A percentile compares a stretch with the other conserved stretches of the same genome.
phyloP scores from a whole-genome alignment of 2,888 invertebrate species.

The Latrodectus hesperus region DNA sequence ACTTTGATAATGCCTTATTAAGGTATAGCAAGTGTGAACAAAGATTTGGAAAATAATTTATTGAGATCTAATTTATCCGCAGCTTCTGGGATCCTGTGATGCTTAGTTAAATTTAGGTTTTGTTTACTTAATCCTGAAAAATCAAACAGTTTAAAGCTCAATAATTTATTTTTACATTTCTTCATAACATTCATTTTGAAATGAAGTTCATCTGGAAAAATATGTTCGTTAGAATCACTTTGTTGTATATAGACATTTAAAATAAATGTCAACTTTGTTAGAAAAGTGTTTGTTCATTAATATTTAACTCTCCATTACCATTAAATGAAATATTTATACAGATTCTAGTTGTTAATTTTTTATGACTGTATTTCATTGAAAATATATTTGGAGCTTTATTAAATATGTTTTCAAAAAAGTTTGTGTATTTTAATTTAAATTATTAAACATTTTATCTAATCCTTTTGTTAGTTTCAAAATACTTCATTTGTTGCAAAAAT shows the following conservation, averaged over 20 bases:
- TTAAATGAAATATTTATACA: too few relatives aligned
- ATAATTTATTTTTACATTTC: conserved; percentile 66
- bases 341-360: too few relatives aligned
- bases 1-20: conserved; percentile 80
- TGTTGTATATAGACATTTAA: conserved; percentile 52
- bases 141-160: conserved; percentile 27
- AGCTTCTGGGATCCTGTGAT: conserved; percentile 62
- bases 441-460: not conserved
- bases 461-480: not conserved
- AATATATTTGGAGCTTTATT: too few relatives aligned
- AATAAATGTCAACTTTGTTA: conserved; percentile 58
- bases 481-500: too few relatives aligned
- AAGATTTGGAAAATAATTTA: conserved; percentile 52
- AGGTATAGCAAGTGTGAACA: conserved; percentile 72
- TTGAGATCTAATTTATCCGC: conserved; percentile 35
- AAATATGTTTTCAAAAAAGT: too few relatives aligned
- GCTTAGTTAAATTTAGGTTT: conserved; percentile 16
- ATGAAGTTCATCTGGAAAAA: conserved; percentile 26
- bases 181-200: conserved; percentile 32
- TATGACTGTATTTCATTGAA: too few relatives aligned
- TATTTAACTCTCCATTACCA: not conserved
- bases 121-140: conserved; percentile 62
- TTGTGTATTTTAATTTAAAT: not conserved
- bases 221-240: conserved; percentile 18
- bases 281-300: conserved; percentile 4